Conservation (phyloP, 2,797 vertebrate species). For the Merluccius polli region DNA sequence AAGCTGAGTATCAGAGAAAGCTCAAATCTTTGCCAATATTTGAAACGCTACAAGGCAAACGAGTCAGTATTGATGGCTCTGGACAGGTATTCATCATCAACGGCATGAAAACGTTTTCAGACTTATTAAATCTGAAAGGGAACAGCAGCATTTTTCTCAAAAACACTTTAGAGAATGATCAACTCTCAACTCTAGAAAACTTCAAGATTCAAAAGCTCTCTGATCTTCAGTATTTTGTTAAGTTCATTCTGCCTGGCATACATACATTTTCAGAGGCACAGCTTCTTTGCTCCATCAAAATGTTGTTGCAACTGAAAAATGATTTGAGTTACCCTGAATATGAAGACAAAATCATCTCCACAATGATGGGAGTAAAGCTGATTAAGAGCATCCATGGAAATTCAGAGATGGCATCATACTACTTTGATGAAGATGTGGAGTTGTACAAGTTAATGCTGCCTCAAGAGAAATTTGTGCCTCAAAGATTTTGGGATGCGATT, state of each 20-base stretch:
- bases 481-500: constrained; percentile 52
- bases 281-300: constrained; percentile 49
- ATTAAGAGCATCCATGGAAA: constrained; percentile 55
- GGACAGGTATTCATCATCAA: constrained; percentile 50
- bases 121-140: constrained; percentile 44
- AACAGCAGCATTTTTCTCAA: constrained; percentile 56
- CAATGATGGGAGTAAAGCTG: constrained; percentile 48
- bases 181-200: background rate
- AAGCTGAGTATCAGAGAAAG: constrained; percentile 40
- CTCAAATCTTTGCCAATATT: constrained; percentile 72
- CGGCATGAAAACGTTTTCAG: constrained; percentile 21
- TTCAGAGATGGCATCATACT: constrained; percentile 63
- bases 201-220: constrained; percentile 44
- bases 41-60: constrained; percentile 54
- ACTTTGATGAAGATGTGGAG: constrained; percentile 51
- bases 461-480: constrained; percentile 64
- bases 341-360: constrained; percentile 33
- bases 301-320: constrained; percentile 45
- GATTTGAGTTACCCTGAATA: fast-evolving
- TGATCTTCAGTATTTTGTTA: constrained; percentile 63
- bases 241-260: constrained; percentile 61
- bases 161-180: background rate
- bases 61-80: constrained; percentile 52
- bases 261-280: constrained; percentile 47
- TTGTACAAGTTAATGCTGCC: constrained; percentile 64